Evolutionary conservation across 2,888 invertebrate genomes (phyloP), one percentile per base, ranked within the genome.

Genomic region (Camptogramma bilineatum): DNA sequence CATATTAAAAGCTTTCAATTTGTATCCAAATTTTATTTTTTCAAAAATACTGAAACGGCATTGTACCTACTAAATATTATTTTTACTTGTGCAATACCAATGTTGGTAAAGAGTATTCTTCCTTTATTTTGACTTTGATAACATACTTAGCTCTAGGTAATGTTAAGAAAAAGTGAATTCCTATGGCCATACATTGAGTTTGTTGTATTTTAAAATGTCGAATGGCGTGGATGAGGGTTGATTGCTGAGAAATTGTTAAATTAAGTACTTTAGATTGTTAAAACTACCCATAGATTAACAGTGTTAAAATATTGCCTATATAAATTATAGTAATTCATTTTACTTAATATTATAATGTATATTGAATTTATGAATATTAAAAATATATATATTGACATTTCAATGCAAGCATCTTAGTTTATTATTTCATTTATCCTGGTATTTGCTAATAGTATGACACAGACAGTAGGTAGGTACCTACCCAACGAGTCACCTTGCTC

Each of bases 361-460:
- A 93, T 93, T 92, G 88, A 93, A 93, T 92, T 92, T 93, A 93
- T 93, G 92, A 92, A 93, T 88, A 93, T 93, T 93, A 91, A 91
- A 91, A 85, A 90, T 90, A 91, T 91, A 91, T 91, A 92, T 92
- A 93, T 92, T 91, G 91, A 92, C 85, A 91, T 84, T 88, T 90
- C 91, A 90, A 90, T 86, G 85, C 87, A 82, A 68, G 55, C 44
- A 52, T 53, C 34, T 67, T 24, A 17, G 60, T 56, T 34, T 68
- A 64, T 74, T 64, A 65, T 73, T 73, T 74, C 31, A 67, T 65
- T 66, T 54, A 16, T 24, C 16, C 10, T 62, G 1, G 5, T 44
- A 13, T 39, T 13, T 28, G n/a, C n/a, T n/a, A n/a, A n/a, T n/a
- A n/a, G n/a, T n/a, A n/a, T n/a, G n/a, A n/a, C n/a, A n/a, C n/a